Evolutionary conservation across 2,888 invertebrate species (phyloP).

Genomic region (Phymatocera aterrima): DNA sequence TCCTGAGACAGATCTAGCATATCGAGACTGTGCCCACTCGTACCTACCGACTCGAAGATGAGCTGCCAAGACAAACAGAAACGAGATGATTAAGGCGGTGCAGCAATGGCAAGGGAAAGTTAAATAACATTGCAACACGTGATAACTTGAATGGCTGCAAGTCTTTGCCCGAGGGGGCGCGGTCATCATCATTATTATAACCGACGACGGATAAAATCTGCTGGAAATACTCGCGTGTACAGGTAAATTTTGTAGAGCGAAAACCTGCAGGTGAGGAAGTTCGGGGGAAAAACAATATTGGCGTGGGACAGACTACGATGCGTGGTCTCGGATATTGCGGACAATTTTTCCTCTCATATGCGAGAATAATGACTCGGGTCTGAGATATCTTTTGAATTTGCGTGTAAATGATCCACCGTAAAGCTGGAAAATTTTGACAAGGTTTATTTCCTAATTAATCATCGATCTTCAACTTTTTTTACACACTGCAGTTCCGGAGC

Average conservation of each 20-base stretch:
- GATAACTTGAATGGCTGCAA: background rate
- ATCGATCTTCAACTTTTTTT: too few relatives aligned
- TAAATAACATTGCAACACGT: background rate
- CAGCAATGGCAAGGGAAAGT: background rate
- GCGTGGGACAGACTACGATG: background rate
- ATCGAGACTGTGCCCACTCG: background rate
- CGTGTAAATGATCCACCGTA: too few relatives aligned
- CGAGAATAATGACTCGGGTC: too few relatives aligned
- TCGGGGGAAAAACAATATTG: background rate
- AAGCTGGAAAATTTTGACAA: too few relatives aligned
- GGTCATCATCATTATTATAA: slow-evolving; percentile 1
- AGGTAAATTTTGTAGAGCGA: background rate
- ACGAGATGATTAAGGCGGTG: background rate
- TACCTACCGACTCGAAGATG: too few relatives aligned
- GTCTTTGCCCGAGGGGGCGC: background rate
- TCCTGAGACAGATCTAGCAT: background rate
- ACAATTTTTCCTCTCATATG: too few relatives aligned
- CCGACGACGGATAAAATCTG: background rate
- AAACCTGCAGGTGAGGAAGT: background rate
- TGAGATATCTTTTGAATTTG: background rate
- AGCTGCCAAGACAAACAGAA: slow-evolving; percentile 24
- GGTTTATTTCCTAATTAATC: too few relatives aligned
- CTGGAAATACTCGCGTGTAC: background rate
- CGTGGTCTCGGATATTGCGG: background rate
- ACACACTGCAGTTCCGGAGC: too few relatives aligned